Evolutionary conservation across 2,113 vertebrate genomes (phyloP), one percentile per base, ranked within the genome.

Genomic region (Plotosus lineatus): DNA sequence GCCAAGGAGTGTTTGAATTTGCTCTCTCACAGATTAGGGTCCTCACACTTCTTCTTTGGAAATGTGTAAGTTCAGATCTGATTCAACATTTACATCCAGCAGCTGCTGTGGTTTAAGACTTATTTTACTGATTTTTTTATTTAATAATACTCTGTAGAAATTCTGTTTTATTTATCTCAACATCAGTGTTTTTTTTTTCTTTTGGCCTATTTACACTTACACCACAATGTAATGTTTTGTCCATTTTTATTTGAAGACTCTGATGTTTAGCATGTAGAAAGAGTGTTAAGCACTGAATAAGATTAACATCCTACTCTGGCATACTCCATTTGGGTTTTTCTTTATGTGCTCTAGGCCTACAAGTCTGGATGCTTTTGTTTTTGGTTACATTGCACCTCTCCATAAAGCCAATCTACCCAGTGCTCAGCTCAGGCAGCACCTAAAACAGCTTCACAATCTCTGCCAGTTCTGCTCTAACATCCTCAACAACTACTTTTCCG

Each of bases 1-100:
- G 98, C 96, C 90, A 98, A 96, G 91, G 98, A 98, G 88, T 98
- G 97, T 91, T 94, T 99, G 87, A 99, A 98, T 89, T 94, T 98
- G 83, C 93, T 99, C 51, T 98, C 97, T 61, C 92, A 96, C 92
- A 94, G 97, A 92, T 89, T 99, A 89, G 97, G 96, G 83, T 92
- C 94, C 75, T 95, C 92, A 80, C 92, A 92, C 86, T 98, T 94
- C 93, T 99, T 97, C 92, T 99, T 99, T 92, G 96, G 96, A 91
- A 94, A 94, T 90, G 92, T 2, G 97, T 98, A 87, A 96, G 97
- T 96, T 81, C 33, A 23, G 31, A 21, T 33, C 17, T 2, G 19
- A 50, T 17, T 9, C 46, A 51, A 23, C 44, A 15, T 63, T 65
- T 42, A 31, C 6, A 15, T 63, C 2, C 31, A 40, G 11, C 33